A percentile compares a stretch with the other conserved stretches of the same genome.
phyloP scores from a whole-genome alignment of 2,113 vertebrate genomes.

The Dipodomys ordii region DNA sequence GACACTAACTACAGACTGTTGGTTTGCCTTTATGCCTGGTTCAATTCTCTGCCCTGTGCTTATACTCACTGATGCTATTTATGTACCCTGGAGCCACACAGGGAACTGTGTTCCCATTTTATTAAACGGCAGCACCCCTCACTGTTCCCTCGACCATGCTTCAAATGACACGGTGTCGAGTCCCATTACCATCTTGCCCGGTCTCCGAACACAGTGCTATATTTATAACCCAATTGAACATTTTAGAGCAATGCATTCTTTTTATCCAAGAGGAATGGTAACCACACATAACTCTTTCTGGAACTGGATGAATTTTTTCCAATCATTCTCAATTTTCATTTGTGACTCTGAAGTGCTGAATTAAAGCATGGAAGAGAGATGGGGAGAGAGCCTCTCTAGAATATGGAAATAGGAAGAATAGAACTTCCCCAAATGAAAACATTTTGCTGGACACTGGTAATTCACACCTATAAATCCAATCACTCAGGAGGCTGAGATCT shows the following conservation, averaged over 20 bases:
- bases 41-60: background rate
- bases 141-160: background rate
- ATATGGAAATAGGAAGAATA: constrained; percentile 41
- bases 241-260: background rate
- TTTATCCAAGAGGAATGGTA: background rate
- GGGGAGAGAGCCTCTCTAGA: background rate
- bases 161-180: background rate
- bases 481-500: too few relatives aligned
- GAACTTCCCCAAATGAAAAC: background rate
- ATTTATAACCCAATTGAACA: background rate
- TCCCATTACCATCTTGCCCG: background rate
- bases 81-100: background rate
- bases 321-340: background rate
- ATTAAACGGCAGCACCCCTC: background rate
- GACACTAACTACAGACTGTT: background rate
- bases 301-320: background rate
- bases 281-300: background rate
- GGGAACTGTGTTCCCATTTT: background rate
- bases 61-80: background rate
- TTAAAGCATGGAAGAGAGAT: background rate
- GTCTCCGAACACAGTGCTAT: background rate
- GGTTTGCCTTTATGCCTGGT: background rate
- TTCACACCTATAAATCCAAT: too few relatives aligned
- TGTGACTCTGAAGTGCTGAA: background rate
- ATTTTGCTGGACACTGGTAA: background rate